phyloP scores from a whole-genome alignment of 2,888 invertebrate species.

The Gibbula magus region DNA sequence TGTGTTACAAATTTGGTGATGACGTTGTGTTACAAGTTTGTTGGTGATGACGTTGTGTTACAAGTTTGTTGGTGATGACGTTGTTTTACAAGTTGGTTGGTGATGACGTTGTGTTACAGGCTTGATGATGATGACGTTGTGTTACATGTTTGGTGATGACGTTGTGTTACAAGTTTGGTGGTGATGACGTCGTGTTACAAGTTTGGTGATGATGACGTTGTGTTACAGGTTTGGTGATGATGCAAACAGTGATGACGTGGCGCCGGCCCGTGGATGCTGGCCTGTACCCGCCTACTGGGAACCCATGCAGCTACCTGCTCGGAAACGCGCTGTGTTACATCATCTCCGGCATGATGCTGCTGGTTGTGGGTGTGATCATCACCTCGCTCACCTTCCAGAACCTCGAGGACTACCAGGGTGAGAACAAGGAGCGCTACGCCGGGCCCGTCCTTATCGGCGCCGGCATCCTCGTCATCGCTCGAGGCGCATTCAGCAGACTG shows the following conservation, averaged over 20 bases:
- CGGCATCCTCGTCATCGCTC: conserved; percentile 60
- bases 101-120: too few relatives aligned
- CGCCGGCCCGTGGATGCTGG: conserved; percentile 48
- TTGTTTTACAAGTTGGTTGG: too few relatives aligned
- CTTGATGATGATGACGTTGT: too few relatives aligned
- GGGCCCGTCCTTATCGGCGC: conserved; percentile 64
- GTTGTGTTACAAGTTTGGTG: not conserved
- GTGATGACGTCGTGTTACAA: not conserved
- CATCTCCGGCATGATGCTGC: conserved; percentile 58
- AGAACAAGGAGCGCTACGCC: conserved; percentile 60
- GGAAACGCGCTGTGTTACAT: conserved; percentile 64
- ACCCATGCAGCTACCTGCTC: conserved; percentile 59
- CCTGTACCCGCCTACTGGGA: conserved; percentile 47
- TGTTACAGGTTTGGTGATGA: conserved; percentile 33
- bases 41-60: too few relatives aligned
- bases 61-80: too few relatives aligned
- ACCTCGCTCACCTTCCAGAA: conserved; percentile 65
- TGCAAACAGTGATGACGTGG: conserved; percentile 59
- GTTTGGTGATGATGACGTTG: not conserved
- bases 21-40: too few relatives aligned
- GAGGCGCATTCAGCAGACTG: conserved; percentile 55
- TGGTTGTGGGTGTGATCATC: conserved; percentile 66
- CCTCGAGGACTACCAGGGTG: conserved; percentile 55
- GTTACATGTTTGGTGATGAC: too few relatives aligned
- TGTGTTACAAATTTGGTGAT: too few relatives aligned